A percentile compares a stretch with the other conserved stretches of the same genome.
Conservation (phyloP, 2,113 vertebrate genomes). For the Serilophus lunatus region DNA sequence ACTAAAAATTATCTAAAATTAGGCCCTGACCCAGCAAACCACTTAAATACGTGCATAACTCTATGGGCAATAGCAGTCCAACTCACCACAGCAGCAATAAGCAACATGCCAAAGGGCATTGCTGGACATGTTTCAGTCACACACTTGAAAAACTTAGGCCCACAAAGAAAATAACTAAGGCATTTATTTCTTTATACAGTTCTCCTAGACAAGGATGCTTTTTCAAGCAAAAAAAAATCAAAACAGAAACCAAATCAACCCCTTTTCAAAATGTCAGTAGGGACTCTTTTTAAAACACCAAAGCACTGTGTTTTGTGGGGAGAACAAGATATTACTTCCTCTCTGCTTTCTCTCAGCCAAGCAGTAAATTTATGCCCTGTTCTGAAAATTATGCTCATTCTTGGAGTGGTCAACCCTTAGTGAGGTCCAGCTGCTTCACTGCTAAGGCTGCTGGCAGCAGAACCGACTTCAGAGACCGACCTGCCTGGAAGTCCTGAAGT, state of each 20-base stretch:
- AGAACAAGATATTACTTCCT: not conserved
- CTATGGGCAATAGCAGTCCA: not conserved
- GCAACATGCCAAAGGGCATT: not conserved
- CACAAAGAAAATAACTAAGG: not conserved
- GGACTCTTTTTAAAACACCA: not conserved
- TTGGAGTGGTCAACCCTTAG: not conserved
- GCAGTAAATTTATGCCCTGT: rapidly evolving
- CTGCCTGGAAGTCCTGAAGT: not conserved
- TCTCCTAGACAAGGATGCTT: not conserved
- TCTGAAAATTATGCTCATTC: not conserved
- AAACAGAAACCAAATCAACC: not conserved
- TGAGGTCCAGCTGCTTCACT: not conserved
- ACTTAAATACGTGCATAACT: not conserved
- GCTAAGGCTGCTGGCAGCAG: not conserved
- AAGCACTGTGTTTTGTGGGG: rapidly evolving
- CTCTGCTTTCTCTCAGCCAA: not conserved
- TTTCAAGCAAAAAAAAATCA: not conserved
- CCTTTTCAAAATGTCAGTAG: not conserved
- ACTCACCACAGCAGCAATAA: not conserved
- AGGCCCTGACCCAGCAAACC: not conserved
- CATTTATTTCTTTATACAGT: not conserved
- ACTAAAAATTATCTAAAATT: not conserved
- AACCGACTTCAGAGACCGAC: not conserved
- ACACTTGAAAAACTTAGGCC: not conserved
- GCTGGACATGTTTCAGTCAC: not conserved